phyloP scores from a whole-genome alignment of 2,113 vertebrate genomes.

The Pampusana beccarii region DNA sequence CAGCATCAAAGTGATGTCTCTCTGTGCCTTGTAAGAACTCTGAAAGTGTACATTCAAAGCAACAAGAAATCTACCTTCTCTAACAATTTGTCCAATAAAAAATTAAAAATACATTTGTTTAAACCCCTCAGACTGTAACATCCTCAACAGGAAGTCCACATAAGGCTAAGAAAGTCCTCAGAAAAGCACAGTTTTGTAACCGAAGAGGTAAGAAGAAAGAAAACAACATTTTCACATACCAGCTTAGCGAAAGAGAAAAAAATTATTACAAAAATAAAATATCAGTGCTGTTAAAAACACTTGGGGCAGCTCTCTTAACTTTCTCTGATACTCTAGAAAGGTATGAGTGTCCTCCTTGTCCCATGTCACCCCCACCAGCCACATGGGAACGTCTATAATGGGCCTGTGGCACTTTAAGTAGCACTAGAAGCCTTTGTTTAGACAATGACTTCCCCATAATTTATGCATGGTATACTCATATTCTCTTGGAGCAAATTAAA shows the following conservation, averaged over 20 bases:
- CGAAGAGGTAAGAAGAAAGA: background rate
- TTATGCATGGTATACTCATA: background rate
- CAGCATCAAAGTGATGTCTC: background rate
- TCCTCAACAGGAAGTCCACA: background rate
- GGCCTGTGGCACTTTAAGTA: background rate
- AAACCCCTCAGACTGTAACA: background rate
- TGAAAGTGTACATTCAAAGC: background rate
- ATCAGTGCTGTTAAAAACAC: background rate
- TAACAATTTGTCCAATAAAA: background rate
- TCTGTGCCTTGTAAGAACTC: background rate
- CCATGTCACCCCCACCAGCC: background rate
- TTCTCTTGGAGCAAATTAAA: background rate
- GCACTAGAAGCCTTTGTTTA: background rate
- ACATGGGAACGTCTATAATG: background rate
- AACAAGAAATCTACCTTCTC: background rate
- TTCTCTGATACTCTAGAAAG: background rate
- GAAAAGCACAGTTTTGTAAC: background rate
- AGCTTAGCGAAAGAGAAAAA: background rate
- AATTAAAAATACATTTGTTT: background rate
- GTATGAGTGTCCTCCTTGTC: background rate
- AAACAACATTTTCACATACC: background rate
- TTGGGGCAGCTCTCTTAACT: accelerated
- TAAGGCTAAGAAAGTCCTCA: background rate
- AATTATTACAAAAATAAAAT: background rate
- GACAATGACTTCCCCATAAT: background rate